phyloP scores from a whole-genome alignment of 2,797 vertebrate species.

The Salarias fasciatus region DNA sequence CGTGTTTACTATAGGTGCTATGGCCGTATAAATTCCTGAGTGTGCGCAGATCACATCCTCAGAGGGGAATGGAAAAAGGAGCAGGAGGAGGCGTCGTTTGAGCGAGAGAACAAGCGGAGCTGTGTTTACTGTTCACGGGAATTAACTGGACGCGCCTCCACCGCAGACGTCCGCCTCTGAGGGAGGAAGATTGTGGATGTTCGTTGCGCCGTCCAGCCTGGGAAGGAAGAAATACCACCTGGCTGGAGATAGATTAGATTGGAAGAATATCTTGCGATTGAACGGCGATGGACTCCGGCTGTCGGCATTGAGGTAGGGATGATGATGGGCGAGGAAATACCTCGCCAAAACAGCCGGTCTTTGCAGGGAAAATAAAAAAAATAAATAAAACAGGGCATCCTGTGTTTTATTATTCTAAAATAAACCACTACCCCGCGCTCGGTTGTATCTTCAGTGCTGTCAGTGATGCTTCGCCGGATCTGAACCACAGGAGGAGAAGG shows the following conservation, averaged over 20 bases:
- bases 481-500: conserved; percentile 30
- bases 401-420: background rate
- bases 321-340: background rate
- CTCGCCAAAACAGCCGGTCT: too few species aligned
- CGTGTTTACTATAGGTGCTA: conserved; percentile 75
- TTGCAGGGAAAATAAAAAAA: too few species aligned
- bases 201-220: conserved; percentile 22
- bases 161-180: conserved; percentile 5
- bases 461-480: conserved; percentile 9
- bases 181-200: conserved; percentile 28
- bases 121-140: conserved; percentile 38
- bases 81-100: conserved; percentile 18
- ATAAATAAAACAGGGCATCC: background rate
- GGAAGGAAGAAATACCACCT: conserved; percentile 16
- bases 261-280: conserved; percentile 40
- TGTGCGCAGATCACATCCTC: conserved; percentile 64
- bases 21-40: conserved; percentile 67
- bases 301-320: conserved; percentile 64
- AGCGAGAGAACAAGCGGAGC: conserved; percentile 37
- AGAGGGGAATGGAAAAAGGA: conserved; percentile 50
- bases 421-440: background rate
- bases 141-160: conserved; percentile 8
- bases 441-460: conserved; percentile 10
- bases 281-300: conserved; percentile 60
- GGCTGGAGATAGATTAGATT: conserved; percentile 13